phyloP scores from a whole-genome alignment of 2,113 vertebrate genomes.

The Phocoena sinus region DNA sequence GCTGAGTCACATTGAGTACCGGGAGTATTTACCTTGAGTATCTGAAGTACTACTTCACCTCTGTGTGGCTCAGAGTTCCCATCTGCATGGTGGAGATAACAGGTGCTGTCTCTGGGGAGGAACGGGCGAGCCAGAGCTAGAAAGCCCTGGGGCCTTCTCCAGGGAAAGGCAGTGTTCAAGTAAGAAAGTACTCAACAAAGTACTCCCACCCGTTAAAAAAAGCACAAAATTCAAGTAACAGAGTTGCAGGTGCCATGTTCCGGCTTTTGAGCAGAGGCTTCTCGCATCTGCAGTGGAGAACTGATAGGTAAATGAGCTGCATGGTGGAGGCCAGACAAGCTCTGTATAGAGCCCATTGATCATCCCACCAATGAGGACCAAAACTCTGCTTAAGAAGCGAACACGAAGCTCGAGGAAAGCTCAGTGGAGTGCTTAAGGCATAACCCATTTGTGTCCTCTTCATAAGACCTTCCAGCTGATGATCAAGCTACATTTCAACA shows the following conservation, averaged over 20 bases:
- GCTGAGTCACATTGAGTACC: not conserved
- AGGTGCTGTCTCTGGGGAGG: not conserved
- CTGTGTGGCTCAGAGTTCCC: constrained; percentile 25
- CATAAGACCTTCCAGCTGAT: not conserved
- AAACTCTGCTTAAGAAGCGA: not conserved
- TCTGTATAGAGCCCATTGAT: not conserved
- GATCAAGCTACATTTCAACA: not conserved
- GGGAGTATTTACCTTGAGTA: not conserved
- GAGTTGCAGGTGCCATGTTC: not conserved
- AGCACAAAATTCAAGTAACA: constrained; percentile 59
- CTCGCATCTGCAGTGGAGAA: rapidly evolving
- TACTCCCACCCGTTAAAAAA: not conserved
- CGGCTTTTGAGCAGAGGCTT: not conserved
- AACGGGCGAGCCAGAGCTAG: not conserved
- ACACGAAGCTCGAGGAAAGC: not conserved
- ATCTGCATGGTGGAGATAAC: constrained; percentile 53
- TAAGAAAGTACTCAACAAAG: constrained; percentile 21
- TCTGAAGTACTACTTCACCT: not conserved
- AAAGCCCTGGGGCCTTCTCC: constrained; percentile 23
- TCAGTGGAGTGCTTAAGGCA: not conserved
- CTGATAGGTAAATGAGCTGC: not conserved
- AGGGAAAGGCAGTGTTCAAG: constrained; percentile 55
- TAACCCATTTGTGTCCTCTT: not conserved
- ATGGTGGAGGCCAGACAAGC: rapidly evolving
- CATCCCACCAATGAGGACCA: not conserved